phyloP scores from a whole-genome alignment of 2,113 vertebrate genomes.

The Amphiprion ocellaris region DNA sequence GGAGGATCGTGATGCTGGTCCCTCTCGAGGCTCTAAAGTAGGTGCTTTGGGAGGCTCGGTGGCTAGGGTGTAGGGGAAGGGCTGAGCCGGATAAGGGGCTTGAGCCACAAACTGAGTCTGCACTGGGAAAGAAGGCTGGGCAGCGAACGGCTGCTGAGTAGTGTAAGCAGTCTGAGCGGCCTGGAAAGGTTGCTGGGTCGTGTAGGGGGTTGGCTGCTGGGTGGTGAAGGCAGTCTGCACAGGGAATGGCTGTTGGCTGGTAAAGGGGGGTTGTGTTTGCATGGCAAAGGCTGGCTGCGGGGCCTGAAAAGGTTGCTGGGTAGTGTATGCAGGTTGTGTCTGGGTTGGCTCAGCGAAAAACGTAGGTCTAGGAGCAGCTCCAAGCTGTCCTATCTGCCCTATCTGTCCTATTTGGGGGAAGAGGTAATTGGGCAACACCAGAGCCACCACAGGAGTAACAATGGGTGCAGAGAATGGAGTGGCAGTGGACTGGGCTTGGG shows the following conservation, averaged over 20 bases:
- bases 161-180: slow-evolving; percentile 54
- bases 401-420: slow-evolving; percentile 79
- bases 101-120: slow-evolving; percentile 76
- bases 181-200: slow-evolving; percentile 74
- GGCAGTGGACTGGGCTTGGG: slow-evolving; percentile 75
- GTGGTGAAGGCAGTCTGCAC: slow-evolving; percentile 76
- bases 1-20: slow-evolving; percentile 80
- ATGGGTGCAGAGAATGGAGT: slow-evolving; percentile 84
- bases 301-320: slow-evolving; percentile 79
- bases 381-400: slow-evolving; percentile 70
- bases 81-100: slow-evolving; percentile 61
- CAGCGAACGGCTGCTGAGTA: slow-evolving; percentile 69
- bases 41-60: slow-evolving; percentile 75
- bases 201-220: slow-evolving; percentile 74
- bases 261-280: slow-evolving; percentile 68
- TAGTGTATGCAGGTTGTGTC: slow-evolving; percentile 72
- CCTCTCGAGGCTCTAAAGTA: slow-evolving; percentile 61
- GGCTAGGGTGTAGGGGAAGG: slow-evolving; percentile 79
- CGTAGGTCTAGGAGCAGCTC: slow-evolving; percentile 70
- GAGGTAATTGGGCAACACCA: slow-evolving; percentile 90
- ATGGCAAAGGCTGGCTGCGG: slow-evolving; percentile 57
- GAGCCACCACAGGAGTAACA: slow-evolving; percentile 89
- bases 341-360: slow-evolving; percentile 84
- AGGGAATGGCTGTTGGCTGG: slow-evolving; percentile 77
- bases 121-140: slow-evolving; percentile 79